phyloP scores from a whole-genome alignment of 1,140 invertebrate species.

The Antheraea pernyi region DNA sequence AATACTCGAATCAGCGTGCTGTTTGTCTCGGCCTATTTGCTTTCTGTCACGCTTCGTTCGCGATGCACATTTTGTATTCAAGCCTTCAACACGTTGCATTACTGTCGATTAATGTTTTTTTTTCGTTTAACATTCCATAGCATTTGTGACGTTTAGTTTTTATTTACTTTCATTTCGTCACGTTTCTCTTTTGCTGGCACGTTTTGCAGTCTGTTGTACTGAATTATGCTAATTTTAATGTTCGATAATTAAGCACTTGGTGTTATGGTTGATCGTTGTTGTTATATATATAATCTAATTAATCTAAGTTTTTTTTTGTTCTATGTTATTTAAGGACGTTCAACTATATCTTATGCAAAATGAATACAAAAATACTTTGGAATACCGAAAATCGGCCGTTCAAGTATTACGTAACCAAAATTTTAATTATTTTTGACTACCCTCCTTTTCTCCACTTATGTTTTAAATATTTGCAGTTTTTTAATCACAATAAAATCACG shows the following conservation, averaged over 20 bases:
- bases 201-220: slow-evolving; percentile 4
- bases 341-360: too few species aligned
- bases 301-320: too few species aligned
- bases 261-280: neutral
- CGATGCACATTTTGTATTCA: slow-evolving; percentile 27
- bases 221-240: neutral
- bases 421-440: too few species aligned
- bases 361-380: too few species aligned
- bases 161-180: slow-evolving; percentile 4
- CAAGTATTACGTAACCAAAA: too few species aligned
- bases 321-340: too few species aligned
- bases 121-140: slow-evolving; percentile 25
- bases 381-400: too few species aligned
- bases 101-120: slow-evolving; percentile 26
- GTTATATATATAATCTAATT: neutral
- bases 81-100: slow-evolving; percentile 26
- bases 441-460: too few species aligned
- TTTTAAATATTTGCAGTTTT: too few species aligned
- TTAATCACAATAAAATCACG: too few species aligned
- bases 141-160: slow-evolving; percentile 12
- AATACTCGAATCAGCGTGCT: slow-evolving; percentile 14
- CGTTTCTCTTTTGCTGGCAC: neutral
- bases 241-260: neutral
- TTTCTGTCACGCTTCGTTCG: slow-evolving; percentile 48
- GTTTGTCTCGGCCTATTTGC: slow-evolving; percentile 59